Evolutionary conservation across 2,888 invertebrate species (phyloP), one percentile per base, ranked within the genome.

Genomic region (Boloria selene): DNA sequence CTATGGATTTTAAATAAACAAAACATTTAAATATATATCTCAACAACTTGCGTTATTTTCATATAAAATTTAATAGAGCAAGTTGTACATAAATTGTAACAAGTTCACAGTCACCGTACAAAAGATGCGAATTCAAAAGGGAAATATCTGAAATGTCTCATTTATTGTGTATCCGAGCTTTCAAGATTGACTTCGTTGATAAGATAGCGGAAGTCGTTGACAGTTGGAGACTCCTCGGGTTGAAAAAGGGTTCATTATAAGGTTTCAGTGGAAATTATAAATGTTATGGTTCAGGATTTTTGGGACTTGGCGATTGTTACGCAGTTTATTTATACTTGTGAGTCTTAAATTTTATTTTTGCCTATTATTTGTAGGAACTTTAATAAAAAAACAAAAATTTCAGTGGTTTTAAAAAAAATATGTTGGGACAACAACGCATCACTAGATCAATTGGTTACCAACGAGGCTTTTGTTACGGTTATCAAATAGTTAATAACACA

Each of bases 161-260:
- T 64, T 64, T 64, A 64, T 64, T 64, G 64, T 64, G 44, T 64
- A 38, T 59, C 59, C 58, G 17, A n/a, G 51, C 56, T 51, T 56
- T 26, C 55, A 49, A 63, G 63, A 63, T 56, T 63, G 63, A 56
- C 56, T 56, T 26, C 26, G 14, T 44, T 44, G 58, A 64, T 64
- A 64, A 64, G 58, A 51, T 49, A 64, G 45, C 64, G 42, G 42
- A 42, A 63, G 54, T 51, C 16, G 56, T 50, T 51, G 64, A 64
- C 64, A 58, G 50, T 51, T 14, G 7, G 16, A 14, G 22, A 56
- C 59, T 18, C 47, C 14, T 49, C 47, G 47, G 17, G 26, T 18
- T 38, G 49, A 31, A 59, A 59, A 59, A 56, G 59, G 50, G 59
- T 45, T 56, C 56, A 10, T 49, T 38, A 10, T 38, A 38, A 38